Evolutionary conservation across 1,140 invertebrate genomes (phyloP), one percentile per base, ranked within the genome.

Genomic region (Drosophila pseudoobscura): DNA sequence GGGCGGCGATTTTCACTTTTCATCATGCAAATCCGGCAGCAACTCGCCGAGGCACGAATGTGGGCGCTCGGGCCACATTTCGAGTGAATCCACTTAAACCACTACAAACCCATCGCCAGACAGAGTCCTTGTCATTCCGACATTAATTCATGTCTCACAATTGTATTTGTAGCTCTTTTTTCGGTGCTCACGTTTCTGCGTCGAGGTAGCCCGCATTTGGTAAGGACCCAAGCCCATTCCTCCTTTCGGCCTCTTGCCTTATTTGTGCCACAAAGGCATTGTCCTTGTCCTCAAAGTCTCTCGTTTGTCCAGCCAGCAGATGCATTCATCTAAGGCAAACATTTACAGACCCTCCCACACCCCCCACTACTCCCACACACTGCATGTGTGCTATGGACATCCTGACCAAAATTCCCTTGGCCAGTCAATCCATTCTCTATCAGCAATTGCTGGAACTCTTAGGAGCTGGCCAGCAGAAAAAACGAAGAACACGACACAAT

Each of bases 121-220:
- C 35, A 13, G 35, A 13, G 35, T 3, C 6, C 3, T 20, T 43
- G 20, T 44, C 41, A n/a, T 44, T 2, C n/a, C 15, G 9, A 22
- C 26, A 51, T 70, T 70, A 70, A 57, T 57, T 50, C 66, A 69
- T 66, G 55, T 65, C 50, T n/a, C 62, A 54, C 50, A 31, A 68
- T 65, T 68, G 49, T 61, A 65, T 39, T 39, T 64, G 60, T 41
- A 13, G 47, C 26, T 39, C 31, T 61, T 50, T 43, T 57, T 57
- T 43, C 50, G 64, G 57, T 50, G 63, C 66, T 20, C 35, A 35
- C 35, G 56, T 49, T 35, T 26, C 24, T 64, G 63, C 51, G 65
- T 43, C 26, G 24, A 9, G 15, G 29, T 31, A 35, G 44, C 61
- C 65, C 65, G 62, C 52, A 66, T 66, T 47, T 66, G 35, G 9